Evolutionary conservation across 2,888 invertebrate species (phyloP), one percentile per base, ranked within the genome.

Genomic region (Drosophila multiciliata): DNA sequence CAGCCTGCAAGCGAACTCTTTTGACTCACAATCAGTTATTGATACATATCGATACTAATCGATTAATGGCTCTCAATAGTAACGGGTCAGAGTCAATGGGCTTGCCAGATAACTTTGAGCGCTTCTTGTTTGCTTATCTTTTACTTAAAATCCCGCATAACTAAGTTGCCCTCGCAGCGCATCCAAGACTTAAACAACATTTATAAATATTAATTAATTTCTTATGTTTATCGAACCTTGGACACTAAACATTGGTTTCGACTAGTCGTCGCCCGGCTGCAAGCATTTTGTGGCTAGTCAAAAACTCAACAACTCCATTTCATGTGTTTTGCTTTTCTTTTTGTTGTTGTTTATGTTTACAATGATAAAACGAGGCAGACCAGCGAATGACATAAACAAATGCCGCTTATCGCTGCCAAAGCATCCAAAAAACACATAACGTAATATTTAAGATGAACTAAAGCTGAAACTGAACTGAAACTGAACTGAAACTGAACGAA

Each of bases 381-480:
- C 54, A 57, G 49, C 64, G 40, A 78, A 74, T 75, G 76, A 68
- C 78, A 82, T 76, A 78, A 83, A 81, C 79, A 73, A 83, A 70
- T 73, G 75, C 69, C 55, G 86, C 78, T 83, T 88, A 85, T 85
- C 83, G 61, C 66, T 32, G 42, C 35, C 52, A 66, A 68, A 60
- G 49, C 68, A 72, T 57, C 54, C 60, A 57, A 68, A 29, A 29
- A 29, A 73, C 74, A 73, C 66, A 82, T 80, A 87, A 75, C 78
- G 88, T 87, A 89, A 85, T 85, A 82, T 75, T 80, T 73, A 68
- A 84, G 71, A 75, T 54, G 63, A 58, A 53, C 52, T 48, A 50
- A 77, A 71, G 5, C 29, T 67, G 59, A 75, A 83, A 73, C 81
- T 75, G 60, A 57, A 42, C 32, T 9, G 17, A 38, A 38, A 29